Conservation (phyloP, 1,140 invertebrate species). For the Philaenus spumarius region DNA sequence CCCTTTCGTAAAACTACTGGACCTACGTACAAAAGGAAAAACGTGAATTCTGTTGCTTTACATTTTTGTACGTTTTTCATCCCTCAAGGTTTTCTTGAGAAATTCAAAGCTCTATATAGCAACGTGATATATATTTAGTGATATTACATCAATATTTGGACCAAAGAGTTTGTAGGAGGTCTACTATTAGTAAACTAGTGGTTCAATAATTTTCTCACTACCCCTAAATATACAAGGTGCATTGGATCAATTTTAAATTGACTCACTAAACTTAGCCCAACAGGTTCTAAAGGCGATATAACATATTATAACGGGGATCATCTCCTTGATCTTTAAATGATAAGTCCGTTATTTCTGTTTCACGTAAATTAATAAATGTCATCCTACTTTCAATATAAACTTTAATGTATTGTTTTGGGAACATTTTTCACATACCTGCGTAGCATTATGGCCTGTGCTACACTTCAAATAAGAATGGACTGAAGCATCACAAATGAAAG, state of each 20-base stretch:
- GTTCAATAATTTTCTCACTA: not conserved
- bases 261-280: not conserved
- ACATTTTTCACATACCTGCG: not conserved
- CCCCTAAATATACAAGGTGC: not conserved
- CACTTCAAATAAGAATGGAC: not conserved
- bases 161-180: too few relatives aligned
- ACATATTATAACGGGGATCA: not conserved
- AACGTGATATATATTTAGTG: not conserved
- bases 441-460: not conserved
- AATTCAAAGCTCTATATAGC: constrained; percentile 26
- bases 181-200: too few relatives aligned
- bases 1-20: constrained; percentile 29
- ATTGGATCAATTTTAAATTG: not conserved
- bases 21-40: constrained; percentile 37
- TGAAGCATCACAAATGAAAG: not conserved
- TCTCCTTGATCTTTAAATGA: not conserved
- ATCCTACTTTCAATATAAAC: not conserved
- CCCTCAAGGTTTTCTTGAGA: constrained; percentile 32
- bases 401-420: too few relatives aligned
- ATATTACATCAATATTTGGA: not conserved
- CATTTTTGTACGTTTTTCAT: constrained; percentile 33
- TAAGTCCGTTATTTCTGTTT: not conserved
- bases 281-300: not conserved
- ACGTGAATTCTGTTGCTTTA: constrained; percentile 40
- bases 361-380: not conserved